Evolutionary conservation across 92 coral and sea anemone genomes (phyloP), one percentile per base, ranked within the genome.

Genomic region (Actinernus sp.): DNA sequence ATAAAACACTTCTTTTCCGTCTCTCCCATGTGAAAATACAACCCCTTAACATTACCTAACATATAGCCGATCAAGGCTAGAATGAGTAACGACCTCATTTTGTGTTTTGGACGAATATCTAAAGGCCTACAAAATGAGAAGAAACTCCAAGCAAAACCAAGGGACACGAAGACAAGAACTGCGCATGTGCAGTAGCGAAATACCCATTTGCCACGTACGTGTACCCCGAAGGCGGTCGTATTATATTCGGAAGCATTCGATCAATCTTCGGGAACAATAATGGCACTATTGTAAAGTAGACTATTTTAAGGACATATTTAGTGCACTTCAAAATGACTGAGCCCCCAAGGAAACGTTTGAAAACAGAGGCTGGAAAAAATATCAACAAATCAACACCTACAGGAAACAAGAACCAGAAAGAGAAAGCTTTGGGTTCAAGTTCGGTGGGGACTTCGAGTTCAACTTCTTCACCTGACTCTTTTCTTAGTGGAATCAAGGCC

Each of bases 1-100:
- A 95, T 95, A 78, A 95, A 95, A 73, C 99, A 95, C 61, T 95
- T 95, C 74, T 95, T 95, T 55, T 95, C 99, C 22, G 99, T 95
- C 56, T 95, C 99, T 58, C 99, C 99, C 99, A 95, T 95, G 60
- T 95, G 99, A 74, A 95, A 95, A 68, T 95, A 95, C 44, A 95
- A 86, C 50, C 92, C 86, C 57, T 85, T 55, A 53, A 83, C 49
- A 70, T 62, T 55, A 26, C 67, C 58, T 54, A 70, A 57, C 58
- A 70, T 21, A 32, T 58, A 70, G 65, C 66, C 78, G 23, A 70
- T 55, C 14, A 70, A 41, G 78, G 78, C 78, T 44, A 70, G 41
- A 16, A 26, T 31, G 22, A 57, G 10, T 28, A 57, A 6, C 20
- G 61, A 16, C 24, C 66, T 38, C 78, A 70, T 70, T 10, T 41